Conservation (phyloP, 2,888 invertebrate genomes). For the Abrostola tripartita region DNA sequence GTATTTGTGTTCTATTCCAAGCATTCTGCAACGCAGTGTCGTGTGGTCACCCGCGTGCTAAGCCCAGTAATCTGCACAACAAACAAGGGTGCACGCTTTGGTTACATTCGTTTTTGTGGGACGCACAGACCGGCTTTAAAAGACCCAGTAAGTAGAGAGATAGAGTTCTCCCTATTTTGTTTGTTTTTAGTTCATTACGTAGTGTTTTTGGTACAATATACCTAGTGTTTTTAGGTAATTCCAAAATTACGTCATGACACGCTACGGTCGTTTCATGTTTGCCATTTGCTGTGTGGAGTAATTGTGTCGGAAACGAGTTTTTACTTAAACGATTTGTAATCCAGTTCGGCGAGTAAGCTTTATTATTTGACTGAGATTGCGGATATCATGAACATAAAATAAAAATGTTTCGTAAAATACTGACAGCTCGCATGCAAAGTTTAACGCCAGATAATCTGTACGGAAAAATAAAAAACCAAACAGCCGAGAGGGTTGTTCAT, state of each 20-base stretch:
- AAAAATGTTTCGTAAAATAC: conserved; percentile 9
- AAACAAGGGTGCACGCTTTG: conserved; percentile 73
- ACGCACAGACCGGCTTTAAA: conserved; percentile 25
- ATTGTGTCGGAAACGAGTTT: conserved; percentile 23
- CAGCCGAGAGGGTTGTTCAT: conserved; percentile 15
- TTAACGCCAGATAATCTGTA: conserved; percentile 14
- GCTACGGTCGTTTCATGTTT: neutral
- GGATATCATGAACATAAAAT: conserved; percentile 2
- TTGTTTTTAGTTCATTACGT: neutral
- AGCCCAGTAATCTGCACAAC: conserved; percentile 71
- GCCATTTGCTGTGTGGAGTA: neutral
- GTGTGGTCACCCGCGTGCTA: conserved; percentile 61
- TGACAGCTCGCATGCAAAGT: conserved; percentile 22
- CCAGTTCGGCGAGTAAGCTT: conserved; percentile 16
- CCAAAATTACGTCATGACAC: neutral
- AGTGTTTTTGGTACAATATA: neutral
- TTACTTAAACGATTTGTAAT: conserved; percentile 14
- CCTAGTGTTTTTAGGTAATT: neutral
- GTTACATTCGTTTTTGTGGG: conserved; percentile 68
- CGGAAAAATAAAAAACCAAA: conserved; percentile 22
- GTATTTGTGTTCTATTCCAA: neutral
- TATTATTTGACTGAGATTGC: conserved; percentile 4
- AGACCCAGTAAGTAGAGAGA: conserved; percentile 4
- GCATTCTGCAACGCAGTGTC: conserved; percentile 14
- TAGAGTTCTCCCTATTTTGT: neutral